These are phyloP conservation scores for Bombus pascuorum DNA, from an alignment of 1,140 invertebrate species.

Conservation along the genomic window DNA sequence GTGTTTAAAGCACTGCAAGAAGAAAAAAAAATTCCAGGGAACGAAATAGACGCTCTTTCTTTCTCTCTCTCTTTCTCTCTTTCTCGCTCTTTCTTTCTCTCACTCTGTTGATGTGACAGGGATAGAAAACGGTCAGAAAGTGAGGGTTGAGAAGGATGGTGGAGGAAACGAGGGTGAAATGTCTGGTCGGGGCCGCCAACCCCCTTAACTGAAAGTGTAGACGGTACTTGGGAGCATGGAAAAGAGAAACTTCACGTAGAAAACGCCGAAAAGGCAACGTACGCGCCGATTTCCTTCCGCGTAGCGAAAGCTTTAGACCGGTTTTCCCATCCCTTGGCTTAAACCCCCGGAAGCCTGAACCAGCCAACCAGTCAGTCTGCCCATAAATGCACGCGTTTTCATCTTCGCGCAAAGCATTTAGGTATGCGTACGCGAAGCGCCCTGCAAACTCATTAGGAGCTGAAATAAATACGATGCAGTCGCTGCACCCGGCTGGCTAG, in stretches of 20 bases:
- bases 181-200: conserved; percentile 56
- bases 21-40: conserved; percentile 7
- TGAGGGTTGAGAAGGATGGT: neutral
- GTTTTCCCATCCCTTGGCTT: conserved; percentile 47
- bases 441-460: conserved; percentile 71
- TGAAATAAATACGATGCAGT: conserved; percentile 72
- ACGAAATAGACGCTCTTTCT: no score
- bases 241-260: conserved; percentile 47
- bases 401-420: conserved; percentile 54
- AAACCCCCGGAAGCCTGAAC: neutral
- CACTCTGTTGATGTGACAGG: no score
- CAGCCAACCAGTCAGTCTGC: conserved; percentile 28
- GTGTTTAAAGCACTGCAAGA: conserved; percentile 65
- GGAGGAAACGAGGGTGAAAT: conserved; percentile 35
- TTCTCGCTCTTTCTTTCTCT: no score
- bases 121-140: neutral
- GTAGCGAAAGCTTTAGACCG: conserved; percentile 62
- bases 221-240: conserved; percentile 52
- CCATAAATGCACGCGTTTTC: conserved; percentile 51
- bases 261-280: conserved; percentile 63
- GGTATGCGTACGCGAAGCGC: conserved; percentile 49
- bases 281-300: conserved; percentile 62
- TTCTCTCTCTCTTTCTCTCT: no score
- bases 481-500: conserved; percentile 41
- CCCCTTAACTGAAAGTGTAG: conserved; percentile 65